Base-by-base conservation (phyloP, 2,888 invertebrate genomes). In the Tupiocoris notatus region DNA sequence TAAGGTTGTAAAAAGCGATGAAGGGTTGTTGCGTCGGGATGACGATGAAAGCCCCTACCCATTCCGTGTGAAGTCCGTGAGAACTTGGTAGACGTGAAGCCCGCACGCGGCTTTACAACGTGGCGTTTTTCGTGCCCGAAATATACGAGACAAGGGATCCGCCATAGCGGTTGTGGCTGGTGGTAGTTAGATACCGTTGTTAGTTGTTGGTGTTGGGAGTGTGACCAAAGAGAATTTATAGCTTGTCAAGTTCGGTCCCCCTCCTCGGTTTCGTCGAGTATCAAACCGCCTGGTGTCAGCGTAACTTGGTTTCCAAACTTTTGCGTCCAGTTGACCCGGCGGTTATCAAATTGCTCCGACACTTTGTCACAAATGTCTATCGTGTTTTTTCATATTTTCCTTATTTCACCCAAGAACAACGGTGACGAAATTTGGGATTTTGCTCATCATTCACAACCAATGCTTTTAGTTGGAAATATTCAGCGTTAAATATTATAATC, bases 31-130 rank as follows among this genome's bases (percentile, higher is more conserved):
- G 6, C 39, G 39, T 39, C 12, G 39, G 39, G 39, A 7, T 39
- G 39, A 24, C 65, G 65, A 56, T 67, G 67, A 67, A 67, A 67
- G 57, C 67, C 54, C 22, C 16, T 22, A 3, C 12, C 39, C 39
- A 3, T 39, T 39, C n/a, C n/a, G n/a, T n/a, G n/a, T n/a, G n/a
- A n/a, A n/a, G n/a, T n/a, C n/a, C n/a, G n/a, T n/a, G n/a, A n/a
- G n/a, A n/a, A n/a, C n/a, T n/a, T n/a, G n/a, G n/a, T n/a, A n/a
- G n/a, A n/a, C n/a, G n/a, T n/a, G n/a, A n/a, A n/a, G n/a, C n/a
- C n/a, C n/a, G n/a, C n/a, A 39, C 39, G 39, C 39, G 3, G 12
- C 39, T n/a, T n/a, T n/a, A 3, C 39, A 12, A 39, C 39, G 39
- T 39, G 39, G 39, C 39, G 39, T 39, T 39, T 39, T 39, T 39